Percentiles rank a stretch among this genome's conserved stretches.
Evolutionary conservation across 2,888 invertebrate species (phyloP).

Genomic region (Polymixis flavicincta): DNA sequence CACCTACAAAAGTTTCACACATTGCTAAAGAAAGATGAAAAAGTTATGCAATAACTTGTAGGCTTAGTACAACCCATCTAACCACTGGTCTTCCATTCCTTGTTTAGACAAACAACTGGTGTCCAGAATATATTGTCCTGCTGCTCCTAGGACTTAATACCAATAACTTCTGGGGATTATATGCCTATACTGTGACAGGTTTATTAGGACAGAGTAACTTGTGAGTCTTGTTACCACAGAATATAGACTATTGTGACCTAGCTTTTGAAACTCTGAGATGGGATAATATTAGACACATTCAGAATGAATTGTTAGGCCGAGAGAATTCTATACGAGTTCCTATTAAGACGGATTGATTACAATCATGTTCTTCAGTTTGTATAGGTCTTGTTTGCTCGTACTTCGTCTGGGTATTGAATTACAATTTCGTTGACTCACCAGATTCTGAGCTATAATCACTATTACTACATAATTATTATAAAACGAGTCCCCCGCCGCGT

Average conservation of each 20-base stretch:
- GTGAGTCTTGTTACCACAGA: conserved; percentile 9
- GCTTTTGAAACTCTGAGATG: neutral
- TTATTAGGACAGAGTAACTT: conserved; percentile 26
- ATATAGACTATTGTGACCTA: neutral
- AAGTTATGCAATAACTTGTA: no score
- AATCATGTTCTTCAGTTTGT: neutral
- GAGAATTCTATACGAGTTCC: neutral
- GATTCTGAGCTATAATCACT: neutral
- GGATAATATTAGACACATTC: neutral
- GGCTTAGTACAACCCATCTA: neutral
- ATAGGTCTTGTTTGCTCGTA: neutral
- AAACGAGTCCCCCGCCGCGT: no score
- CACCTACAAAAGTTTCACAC: neutral
- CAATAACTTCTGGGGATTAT: conserved; percentile 34
- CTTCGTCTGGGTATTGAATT: neutral
- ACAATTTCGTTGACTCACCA: neutral
- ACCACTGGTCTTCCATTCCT: conserved; percentile 14
- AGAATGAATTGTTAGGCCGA: neutral
- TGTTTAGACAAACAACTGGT: conserved; percentile 26
- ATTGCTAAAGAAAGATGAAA: neutral
- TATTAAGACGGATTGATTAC: neutral
- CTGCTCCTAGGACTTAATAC: conserved; percentile 1
- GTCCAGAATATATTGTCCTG: conserved; percentile 11
- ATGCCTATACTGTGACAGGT: conserved; percentile 9
- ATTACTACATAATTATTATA: no score